phyloP scores from a whole-genome alignment of 2,113 vertebrate species.

The Rhadina sibilatrix region DNA sequence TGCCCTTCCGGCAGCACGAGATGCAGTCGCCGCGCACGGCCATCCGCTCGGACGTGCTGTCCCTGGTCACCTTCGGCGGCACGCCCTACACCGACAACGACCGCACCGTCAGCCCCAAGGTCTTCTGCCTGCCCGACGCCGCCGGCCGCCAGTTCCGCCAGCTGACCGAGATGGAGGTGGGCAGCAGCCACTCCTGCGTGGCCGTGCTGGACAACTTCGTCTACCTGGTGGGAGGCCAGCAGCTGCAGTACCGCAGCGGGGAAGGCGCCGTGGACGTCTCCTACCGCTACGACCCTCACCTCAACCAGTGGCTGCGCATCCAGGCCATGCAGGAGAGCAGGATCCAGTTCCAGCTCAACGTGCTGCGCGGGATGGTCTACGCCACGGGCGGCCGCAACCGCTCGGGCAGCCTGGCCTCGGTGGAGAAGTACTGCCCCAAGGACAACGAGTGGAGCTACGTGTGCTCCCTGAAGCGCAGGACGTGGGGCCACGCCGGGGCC shows the following conservation, averaged over 20 bases:
- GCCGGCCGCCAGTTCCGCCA: slow-evolving; percentile 87
- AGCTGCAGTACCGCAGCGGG: slow-evolving; percentile 93
- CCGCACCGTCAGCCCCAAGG: slow-evolving; percentile 87
- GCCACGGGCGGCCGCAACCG: slow-evolving; percentile 94
- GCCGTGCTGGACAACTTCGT: slow-evolving; percentile 94
- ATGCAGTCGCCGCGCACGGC: slow-evolving; percentile 89
- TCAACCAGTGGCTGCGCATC: slow-evolving; percentile 91
- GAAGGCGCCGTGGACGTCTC: slow-evolving; percentile 90
- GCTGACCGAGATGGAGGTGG: slow-evolving; percentile 88
- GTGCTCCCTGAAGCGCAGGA: slow-evolving; percentile 89
- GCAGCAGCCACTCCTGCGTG: slow-evolving; percentile 92
- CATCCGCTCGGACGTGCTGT: slow-evolving; percentile 85
- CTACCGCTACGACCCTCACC: slow-evolving; percentile 92
- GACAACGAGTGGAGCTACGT: slow-evolving; percentile 89
- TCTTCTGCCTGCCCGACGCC: slow-evolving; percentile 82
- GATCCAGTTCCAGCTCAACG: slow-evolving; percentile 94
- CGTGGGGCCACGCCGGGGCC: slow-evolving; percentile 94
- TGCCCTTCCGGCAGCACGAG: slow-evolving; percentile 95
- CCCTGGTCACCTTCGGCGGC: slow-evolving; percentile 89
- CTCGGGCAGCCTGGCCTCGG: slow-evolving; percentile 90
- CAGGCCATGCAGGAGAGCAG: slow-evolving; percentile 92
- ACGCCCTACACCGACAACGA: slow-evolving; percentile 96
- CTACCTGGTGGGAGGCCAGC: slow-evolving; percentile 92
- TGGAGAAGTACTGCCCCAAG: slow-evolving; percentile 91
- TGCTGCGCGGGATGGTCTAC: slow-evolving; percentile 82